phyloP scores from a whole-genome alignment of 2,113 vertebrate species.

The Isichthys henryi region DNA sequence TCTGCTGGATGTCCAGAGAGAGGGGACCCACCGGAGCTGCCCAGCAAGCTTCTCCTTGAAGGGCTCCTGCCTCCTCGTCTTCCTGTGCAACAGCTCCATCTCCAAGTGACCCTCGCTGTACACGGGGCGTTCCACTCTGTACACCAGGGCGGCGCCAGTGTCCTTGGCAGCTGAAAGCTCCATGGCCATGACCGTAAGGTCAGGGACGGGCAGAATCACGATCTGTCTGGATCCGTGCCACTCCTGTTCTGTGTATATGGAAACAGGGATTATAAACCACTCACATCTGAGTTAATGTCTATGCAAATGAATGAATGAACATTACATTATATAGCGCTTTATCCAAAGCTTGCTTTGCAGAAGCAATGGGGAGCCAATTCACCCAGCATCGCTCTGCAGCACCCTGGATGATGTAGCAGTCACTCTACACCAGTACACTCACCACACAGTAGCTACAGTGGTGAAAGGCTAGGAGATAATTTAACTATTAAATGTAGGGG shows the following conservation, averaged over 20 bases:
- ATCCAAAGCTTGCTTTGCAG: neutral
- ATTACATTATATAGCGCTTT: neutral
- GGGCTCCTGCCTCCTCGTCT: conserved; percentile 46
- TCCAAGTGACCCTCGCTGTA: conserved; percentile 59
- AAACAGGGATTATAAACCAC: neutral
- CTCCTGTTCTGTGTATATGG: neutral
- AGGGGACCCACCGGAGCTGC: conserved; percentile 55
- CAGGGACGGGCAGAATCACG: neutral
- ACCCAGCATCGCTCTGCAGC: neutral
- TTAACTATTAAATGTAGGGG: neutral
- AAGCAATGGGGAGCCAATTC: neutral
- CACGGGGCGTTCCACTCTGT: conserved; percentile 61
- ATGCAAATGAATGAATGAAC: neutral
- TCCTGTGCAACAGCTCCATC: conserved; percentile 50
- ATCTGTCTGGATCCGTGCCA: neutral
- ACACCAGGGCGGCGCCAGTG: conserved; percentile 44
- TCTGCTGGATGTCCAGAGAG: neutral
- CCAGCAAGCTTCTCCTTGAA: conserved; percentile 55
- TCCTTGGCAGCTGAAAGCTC: conserved; percentile 54
- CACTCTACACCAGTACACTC: neutral
- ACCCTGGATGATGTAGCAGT: neutral
- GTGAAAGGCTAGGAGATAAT: neutral
- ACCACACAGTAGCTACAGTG: neutral
- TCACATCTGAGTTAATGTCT: neutral
- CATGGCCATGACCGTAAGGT: conserved; percentile 41